Evolutionary conservation across 2,113 vertebrate genomes (phyloP).

Genomic region (Campylomormyrus tamandua): DNA sequence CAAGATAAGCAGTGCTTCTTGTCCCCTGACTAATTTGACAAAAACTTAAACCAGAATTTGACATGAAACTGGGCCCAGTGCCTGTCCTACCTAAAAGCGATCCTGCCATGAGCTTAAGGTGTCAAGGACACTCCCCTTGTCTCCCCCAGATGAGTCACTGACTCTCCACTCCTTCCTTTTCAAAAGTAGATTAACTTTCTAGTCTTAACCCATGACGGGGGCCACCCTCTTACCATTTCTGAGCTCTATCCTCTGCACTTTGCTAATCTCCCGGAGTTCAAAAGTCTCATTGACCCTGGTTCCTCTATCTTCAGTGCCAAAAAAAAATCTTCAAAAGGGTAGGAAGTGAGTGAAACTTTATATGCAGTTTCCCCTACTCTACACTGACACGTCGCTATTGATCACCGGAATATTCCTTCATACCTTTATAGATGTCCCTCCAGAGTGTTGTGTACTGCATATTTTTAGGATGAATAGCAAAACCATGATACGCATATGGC

Average conservation of each 20-base stretch:
- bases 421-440: neutral
- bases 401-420: neutral
- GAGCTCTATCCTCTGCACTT: slow-evolving; percentile 2
- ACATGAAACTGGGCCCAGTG: neutral
- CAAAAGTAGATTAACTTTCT: neutral
- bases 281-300: slow-evolving; percentile 5
- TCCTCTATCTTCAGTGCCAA: neutral
- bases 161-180: neutral
- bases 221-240: slow-evolving; percentile 11
- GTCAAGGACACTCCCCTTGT: neutral
- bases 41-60: slow-evolving; percentile 1
- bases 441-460: neutral
- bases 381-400: neutral
- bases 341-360: neutral
- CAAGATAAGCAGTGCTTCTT: neutral
- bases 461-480: neutral
- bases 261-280: slow-evolving; percentile 16
- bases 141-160: neutral
- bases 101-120: slow-evolving; percentile 1
- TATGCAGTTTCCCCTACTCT: neutral
- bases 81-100: neutral
- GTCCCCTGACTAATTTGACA: slow-evolving; percentile 2
- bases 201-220: neutral
- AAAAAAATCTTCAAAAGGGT: slow-evolving; percentile 13
- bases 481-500: neutral